Evolutionary conservation across 2,888 invertebrate species (phyloP), one percentile per base, ranked within the genome.

Genomic region (Reticulitermes lucifugus): DNA sequence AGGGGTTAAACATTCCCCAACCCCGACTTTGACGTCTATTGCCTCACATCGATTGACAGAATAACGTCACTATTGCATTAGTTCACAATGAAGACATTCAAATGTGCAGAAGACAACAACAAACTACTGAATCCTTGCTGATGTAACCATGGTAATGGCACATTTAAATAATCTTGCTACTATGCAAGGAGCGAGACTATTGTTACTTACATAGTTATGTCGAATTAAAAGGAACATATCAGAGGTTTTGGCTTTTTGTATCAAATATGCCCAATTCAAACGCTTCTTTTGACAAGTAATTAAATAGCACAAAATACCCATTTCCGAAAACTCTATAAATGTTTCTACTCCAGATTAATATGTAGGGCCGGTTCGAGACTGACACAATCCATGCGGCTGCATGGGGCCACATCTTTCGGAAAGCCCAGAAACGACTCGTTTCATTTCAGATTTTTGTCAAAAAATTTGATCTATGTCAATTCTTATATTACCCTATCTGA

Each of bases 61-160:
- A 65, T 6, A 25, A 65, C 25, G 65, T 14, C n/a, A 6, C 65
- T 10, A 65, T 65, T 65, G 6, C 65, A 65, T 65, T 65, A 65
- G 65, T 25, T 65, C 25, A 65, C 65, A 65, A 65, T 65, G 25
- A 65, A 65, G 65, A n/a, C 65, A 65, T 65, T 65, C 65, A 65
- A n/a, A 65, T 25, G 25, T 65, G 14, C n/a, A 25, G n/a, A n/a
- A 6, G 25, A 65, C 9, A 65, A 25, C n/a, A 65, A 65, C 12
- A n/a, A 46, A 65, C n/a, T 65, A 25, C 14, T 65, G 65, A 65
- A 65, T 65, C 65, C 65, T 65, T 65, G 9, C 65, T n/a, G n/a
- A 25, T 65, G 65, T 10, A 65, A 25, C 65, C 25, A 65, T 25
- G n/a, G 25, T n/a, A 65, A 25, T 6, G 25, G 25, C 12, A 65